A percentile compares a stretch with the other conserved stretches of the same genome.
phyloP scores from a whole-genome alignment of 2,797 vertebrate genomes.

The Thripadectes ignobilis region DNA sequence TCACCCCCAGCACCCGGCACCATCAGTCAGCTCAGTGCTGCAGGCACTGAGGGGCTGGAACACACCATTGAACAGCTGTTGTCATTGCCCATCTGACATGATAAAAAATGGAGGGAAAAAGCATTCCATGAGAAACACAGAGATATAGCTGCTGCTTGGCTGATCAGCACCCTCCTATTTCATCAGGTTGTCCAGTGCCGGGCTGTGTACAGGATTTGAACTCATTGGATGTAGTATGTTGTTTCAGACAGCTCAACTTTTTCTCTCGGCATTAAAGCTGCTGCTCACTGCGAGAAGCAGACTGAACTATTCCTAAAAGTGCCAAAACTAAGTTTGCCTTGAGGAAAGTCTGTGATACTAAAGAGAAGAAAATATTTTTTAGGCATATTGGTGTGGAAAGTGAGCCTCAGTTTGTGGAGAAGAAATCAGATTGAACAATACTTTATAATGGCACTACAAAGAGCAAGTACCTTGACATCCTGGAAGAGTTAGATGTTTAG shows the following conservation, averaged over 20 bases:
- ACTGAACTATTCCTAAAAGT: background rate
- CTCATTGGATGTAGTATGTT: background rate
- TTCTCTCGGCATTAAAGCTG: background rate
- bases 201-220: background rate
- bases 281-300: background rate
- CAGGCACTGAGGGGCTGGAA: background rate
- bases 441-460: background rate
- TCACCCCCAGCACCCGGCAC: accelerated
- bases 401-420: background rate
- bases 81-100: accelerated
- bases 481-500: background rate
- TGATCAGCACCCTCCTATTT: background rate
- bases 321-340: background rate
- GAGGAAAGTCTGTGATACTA: background rate
- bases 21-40: background rate
- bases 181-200: accelerated
- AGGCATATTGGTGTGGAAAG: background rate
- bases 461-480: background rate
- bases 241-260: background rate
- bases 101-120: background rate
- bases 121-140: background rate
- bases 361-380: background rate
- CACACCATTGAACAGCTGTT: accelerated
- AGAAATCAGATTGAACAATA: background rate
- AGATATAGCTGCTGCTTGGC: background rate